A percentile compares a stretch with the other conserved stretches of the same genome.
These are phyloP conservation scores for Hetaerina americana DNA, from an alignment of 1,140 invertebrate genomes.

Conservation along the genomic window DNA sequence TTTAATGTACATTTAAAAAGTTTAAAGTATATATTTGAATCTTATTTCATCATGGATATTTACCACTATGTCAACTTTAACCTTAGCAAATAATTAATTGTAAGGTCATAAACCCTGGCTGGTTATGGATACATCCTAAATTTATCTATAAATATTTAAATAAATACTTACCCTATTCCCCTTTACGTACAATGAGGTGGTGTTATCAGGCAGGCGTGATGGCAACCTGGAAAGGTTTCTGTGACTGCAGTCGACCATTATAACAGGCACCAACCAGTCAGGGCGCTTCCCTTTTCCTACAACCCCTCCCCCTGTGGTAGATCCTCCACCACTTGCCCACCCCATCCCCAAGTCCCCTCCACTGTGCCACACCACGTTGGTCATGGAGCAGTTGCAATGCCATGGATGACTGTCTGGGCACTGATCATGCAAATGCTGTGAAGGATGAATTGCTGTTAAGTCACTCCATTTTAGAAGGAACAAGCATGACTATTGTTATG, in stretches of 20 bases:
- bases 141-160: slow-evolving; percentile 21
- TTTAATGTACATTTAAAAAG: too few species aligned
- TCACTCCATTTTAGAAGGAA: too few species aligned
- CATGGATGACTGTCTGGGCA: slow-evolving; percentile 24
- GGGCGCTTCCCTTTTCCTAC: background rate
- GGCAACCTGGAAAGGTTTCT: slow-evolving; percentile 36
- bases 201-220: slow-evolving; percentile 36
- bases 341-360: slow-evolving; percentile 20
- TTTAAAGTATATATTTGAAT: too few species aligned
- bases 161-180: slow-evolving; percentile 36
- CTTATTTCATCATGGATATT: too few species aligned
- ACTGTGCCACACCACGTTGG: slow-evolving; percentile 27
- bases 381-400: slow-evolving; percentile 20
- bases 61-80: too few species aligned
- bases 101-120: too few species aligned
- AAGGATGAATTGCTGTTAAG: too few species aligned
- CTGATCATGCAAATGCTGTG: background rate
- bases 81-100: too few species aligned
- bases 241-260: slow-evolving; percentile 40
- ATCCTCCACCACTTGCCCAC: slow-evolving; percentile 10
- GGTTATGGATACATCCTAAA: slow-evolving; percentile 19
- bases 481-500: too few species aligned
- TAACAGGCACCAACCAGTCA: slow-evolving; percentile 32
- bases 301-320: slow-evolving; percentile 4
- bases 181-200: slow-evolving; percentile 37